These are phyloP conservation scores for Alfaro cultratus DNA, from an alignment of 2,797 vertebrate species.

Conservation along the genomic window DNA sequence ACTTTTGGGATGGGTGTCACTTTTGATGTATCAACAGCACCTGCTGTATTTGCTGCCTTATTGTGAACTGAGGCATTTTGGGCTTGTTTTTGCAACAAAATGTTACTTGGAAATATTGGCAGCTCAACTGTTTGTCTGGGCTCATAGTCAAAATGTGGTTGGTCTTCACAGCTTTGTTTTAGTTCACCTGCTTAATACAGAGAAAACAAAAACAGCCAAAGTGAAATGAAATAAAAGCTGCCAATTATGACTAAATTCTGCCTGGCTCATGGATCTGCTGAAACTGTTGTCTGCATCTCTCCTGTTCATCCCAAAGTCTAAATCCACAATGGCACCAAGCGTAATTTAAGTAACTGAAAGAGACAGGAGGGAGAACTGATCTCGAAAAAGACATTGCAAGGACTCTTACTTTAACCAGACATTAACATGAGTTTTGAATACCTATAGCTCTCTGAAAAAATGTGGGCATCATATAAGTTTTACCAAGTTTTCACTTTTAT, in stretches of 20 bases:
- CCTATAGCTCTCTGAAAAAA: not conserved
- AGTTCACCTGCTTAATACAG: slow-evolving; percentile 55
- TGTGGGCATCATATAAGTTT: not conserved
- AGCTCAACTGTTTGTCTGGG: slow-evolving; percentile 45
- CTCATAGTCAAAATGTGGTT: slow-evolving; percentile 58
- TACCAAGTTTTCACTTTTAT: not conserved
- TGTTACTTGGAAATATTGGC: slow-evolving; percentile 50
- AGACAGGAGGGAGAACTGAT: not conserved
- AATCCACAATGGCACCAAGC: not conserved
- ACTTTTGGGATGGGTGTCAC: slow-evolving; percentile 4
- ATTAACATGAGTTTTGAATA: not conserved
- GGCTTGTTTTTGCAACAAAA: slow-evolving; percentile 27
- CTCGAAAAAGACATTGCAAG: not conserved
- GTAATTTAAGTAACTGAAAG: not conserved
- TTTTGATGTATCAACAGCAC: slow-evolving; percentile 19
- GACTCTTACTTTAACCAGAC: not conserved
- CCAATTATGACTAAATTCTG: slow-evolving; percentile 53
- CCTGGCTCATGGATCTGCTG: slow-evolving; percentile 36
- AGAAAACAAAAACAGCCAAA: slow-evolving; percentile 50
- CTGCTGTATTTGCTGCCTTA: slow-evolving; percentile 32
- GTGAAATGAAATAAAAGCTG: slow-evolving; percentile 52
- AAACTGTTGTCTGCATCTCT: slow-evolving; percentile 6
- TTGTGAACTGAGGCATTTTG: slow-evolving; percentile 38
- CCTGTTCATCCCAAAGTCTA: not conserved
- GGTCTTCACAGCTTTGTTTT: slow-evolving; percentile 56